phyloP scores from a whole-genome alignment of 2,113 vertebrate genomes.

The Mionectes macconnelli region DNA sequence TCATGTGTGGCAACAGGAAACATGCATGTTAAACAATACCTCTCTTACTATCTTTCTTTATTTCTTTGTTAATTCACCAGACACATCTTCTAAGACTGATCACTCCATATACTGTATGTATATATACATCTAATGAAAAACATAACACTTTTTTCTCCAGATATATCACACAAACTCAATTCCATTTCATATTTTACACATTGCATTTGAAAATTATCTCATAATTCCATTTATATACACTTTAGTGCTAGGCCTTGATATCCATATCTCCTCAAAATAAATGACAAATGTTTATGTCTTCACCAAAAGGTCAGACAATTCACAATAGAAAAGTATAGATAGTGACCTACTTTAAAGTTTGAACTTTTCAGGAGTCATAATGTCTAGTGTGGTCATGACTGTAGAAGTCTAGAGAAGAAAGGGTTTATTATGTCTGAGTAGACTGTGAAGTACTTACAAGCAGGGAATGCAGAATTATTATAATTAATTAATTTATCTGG shows the following conservation, averaged over 20 bases:
- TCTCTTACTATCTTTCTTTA: neutral
- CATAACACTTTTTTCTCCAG: neutral
- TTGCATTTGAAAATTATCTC: neutral
- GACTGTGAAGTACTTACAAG: neutral
- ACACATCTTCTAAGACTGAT: neutral
- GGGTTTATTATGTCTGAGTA: neutral
- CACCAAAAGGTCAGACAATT: neutral
- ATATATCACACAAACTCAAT: neutral
- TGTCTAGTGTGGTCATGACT: neutral
- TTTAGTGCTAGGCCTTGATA: neutral
- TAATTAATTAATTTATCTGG: neutral
- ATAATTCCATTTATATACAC: neutral
- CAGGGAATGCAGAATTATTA: neutral
- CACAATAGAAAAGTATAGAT: neutral
- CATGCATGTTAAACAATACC: fast-evolving
- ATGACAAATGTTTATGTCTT: neutral
- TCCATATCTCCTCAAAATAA: neutral
- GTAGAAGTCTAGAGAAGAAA: neutral
- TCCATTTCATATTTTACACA: neutral
- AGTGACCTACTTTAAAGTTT: neutral
- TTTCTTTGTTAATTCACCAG: neutral
- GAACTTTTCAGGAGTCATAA: neutral
- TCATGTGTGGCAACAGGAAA: neutral
- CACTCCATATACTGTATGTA: neutral
- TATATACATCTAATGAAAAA: neutral